Evolutionary conservation across 2,888 invertebrate genomes (phyloP), one percentile per base, ranked within the genome.

Genomic region (Erebia palarica): DNA sequence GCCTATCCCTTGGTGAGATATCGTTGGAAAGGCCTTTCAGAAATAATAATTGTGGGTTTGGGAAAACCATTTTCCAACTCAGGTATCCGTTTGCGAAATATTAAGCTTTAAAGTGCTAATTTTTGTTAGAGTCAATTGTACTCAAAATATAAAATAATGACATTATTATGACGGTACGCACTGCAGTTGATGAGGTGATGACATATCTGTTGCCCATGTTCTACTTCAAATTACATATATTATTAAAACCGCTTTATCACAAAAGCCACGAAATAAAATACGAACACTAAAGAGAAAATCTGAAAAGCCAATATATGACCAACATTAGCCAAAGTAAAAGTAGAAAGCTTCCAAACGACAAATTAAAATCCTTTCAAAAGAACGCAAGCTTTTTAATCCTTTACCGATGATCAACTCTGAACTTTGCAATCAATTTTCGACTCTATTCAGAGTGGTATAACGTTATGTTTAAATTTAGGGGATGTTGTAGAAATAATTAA

Each of bases 401-500:
- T 70, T 58, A 70, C 27, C 70, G 60, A 55, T 71, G 70, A 69
- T 72, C 60, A 67, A 69, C 57, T 66, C 59, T 67, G 47, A 59
- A 59, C 47, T 59, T n/a, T 59, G 5, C 67, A 59, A 58, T 49
- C 13, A 0, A 59, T 49, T 67, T 47, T 67, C 47, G 7, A n/a
- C 67, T 67, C 16, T 67, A 67, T 49, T 11, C 9, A 21, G 13
- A 9, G 1, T 8, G 1, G 0, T 63, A 7, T 78, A 83, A 65
- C 76, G 79, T 75, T 68, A 7, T 42, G 14, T 53, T 70, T 63
- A 75, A 79, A 77, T 78, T 5, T 53, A 67, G 68, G 11, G 49
- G 10, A 65, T 68, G n/a, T 67, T 68, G 65, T 51, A 53, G n/a
- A 70, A 65, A 70, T 70, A 78, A 76, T 79, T 76, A 84, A 85